Evolutionary conservation across 2,113 vertebrate genomes (phyloP), one percentile per base, ranked within the genome.

Genomic region (Sinocyclocheilus rhinocerous): DNA sequence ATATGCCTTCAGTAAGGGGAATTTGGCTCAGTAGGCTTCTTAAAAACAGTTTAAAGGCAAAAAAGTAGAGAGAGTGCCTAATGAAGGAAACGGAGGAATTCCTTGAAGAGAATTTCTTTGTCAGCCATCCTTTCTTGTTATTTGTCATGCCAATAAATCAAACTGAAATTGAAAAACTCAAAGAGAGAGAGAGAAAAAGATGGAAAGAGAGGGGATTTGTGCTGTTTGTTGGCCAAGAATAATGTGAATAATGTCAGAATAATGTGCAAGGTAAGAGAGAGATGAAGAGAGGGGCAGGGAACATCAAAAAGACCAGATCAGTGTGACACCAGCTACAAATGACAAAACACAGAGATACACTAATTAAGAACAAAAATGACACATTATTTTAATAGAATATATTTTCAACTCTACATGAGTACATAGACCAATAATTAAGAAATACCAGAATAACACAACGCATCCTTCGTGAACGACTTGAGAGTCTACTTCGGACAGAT

Each of bases 141-240:
- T 75, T 75, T 48, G 42, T 24, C 39, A 42, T 42, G 36, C 36
- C 18, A 48, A 48, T 75, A 75, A 48, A 48, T 75, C 42, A 48
- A 48, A 48, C 11, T 50, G 61, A 55, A 36, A 18, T 57, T 55
- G 12, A 48, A 75, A 45, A 48, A 48, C 22, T 24, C 6, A 24
- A 12, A 48, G 12, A 75, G 39, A 75, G 4, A 39, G 8, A 50
- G 6, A 77, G 33, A 77, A n/a, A 61, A 20, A 52, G 55, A 39
- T 20, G 52, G 48, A 83, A 85, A 70, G 26, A 33, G 79, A 70
- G 36, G 67, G 61, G 45, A 65, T 77, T 36, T 45, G 29, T 63
- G 75, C 22, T 75, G 22, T 16, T 15, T 48, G 72, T 24, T 48
- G 20, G 39, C n/a, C 20, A 45, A 75, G 39, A 45, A 10, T 45